Conservation (phyloP, 1,140 invertebrate genomes). For the Trypoxylus dichotomus region DNA sequence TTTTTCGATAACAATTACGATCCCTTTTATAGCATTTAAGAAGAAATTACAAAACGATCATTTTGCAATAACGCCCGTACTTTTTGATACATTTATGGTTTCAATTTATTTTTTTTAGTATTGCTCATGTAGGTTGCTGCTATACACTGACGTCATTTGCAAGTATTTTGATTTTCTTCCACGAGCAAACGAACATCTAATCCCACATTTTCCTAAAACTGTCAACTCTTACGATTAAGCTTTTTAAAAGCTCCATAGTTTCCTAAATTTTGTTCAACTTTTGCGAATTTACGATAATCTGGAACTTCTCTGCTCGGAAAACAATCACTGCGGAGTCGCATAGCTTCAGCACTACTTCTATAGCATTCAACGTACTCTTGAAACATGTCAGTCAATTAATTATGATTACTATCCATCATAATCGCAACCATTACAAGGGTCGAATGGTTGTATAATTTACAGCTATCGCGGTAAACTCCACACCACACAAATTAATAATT, state of each 20-base stretch:
- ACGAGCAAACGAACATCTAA: not conserved
- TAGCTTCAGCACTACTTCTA: not conserved
- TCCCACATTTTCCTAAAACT: not conserved
- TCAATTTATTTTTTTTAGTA: not conserved
- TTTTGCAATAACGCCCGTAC: not conserved
- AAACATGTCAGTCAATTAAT: not conserved
- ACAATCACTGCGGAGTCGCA: too few species aligned
- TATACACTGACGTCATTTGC: not conserved
- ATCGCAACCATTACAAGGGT: too few species aligned
- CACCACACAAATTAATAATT: too few species aligned
- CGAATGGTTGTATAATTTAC: too few species aligned
- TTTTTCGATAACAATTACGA: not conserved
- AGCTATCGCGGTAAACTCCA: too few species aligned
- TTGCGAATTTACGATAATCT: not conserved
- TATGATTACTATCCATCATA: too few species aligned
- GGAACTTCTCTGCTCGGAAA: too few species aligned
- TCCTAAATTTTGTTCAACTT: not conserved
- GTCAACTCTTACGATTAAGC: not conserved
- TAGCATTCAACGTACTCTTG: not conserved
- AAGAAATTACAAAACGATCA: not conserved
- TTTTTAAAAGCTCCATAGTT: not conserved
- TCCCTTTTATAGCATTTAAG: not conserved
- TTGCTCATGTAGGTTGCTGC: not conserved
- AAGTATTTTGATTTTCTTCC: not conserved
- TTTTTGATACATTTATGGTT: not conserved